Evolutionary conservation across 1,140 invertebrate genomes (phyloP).

Genomic region (Lamellibrachia luymesi): DNA sequence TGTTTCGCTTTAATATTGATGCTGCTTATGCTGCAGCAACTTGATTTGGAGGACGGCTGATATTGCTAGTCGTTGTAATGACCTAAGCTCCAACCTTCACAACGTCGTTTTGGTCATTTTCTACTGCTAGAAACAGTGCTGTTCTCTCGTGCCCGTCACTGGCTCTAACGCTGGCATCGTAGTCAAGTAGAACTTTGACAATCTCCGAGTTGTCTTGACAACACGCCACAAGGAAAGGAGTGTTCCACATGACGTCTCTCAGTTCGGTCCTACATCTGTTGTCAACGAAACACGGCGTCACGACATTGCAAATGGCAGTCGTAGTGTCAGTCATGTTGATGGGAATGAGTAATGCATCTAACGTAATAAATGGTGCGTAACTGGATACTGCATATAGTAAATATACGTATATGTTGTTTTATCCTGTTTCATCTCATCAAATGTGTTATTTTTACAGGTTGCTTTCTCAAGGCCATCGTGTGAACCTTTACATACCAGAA

Average conservation of each 20-base stretch:
- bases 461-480: no score
- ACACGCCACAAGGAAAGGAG: background rate
- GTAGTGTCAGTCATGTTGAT: no score
- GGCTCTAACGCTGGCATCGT: background rate
- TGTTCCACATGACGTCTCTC: conserved; percentile 23
- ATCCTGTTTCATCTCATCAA: no score
- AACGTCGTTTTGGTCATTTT: background rate
- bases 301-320: background rate
- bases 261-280: background rate
- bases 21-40: no score
- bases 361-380: no score
- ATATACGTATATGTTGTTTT: no score
- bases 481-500: no score
- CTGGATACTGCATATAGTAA: no score
- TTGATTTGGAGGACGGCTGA: no score
- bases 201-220: background rate
- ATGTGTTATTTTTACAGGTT: no score
- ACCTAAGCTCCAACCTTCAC: background rate
- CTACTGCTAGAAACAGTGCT: background rate
- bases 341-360: no score
- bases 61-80: background rate
- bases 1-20: no score
- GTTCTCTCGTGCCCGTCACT: conserved; percentile 7
- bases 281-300: background rate
- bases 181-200: background rate